Base-by-base conservation (phyloP, 2,113 vertebrate genomes). In the Cinclus cinclus region DNA sequence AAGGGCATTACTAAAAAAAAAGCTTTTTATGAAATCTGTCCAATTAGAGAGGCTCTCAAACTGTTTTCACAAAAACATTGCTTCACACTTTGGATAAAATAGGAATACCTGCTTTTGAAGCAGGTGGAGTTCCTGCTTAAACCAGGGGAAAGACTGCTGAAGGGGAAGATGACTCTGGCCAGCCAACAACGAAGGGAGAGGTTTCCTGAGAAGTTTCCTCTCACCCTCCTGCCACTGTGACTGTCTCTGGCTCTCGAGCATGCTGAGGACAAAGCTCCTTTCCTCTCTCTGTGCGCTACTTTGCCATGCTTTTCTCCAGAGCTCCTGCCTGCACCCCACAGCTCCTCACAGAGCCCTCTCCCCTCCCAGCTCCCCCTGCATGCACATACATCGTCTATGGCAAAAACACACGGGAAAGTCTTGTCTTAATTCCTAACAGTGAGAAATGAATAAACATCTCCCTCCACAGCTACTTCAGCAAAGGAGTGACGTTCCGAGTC, bases 201-300 rank as follows among this genome's bases (percentile, higher is more conserved):
- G 35, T 37, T 37, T 37, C 35, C 35, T 37, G 35, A 37, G 35
- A 37, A 37, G 1, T 33, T 50, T 17, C 22, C 55, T 47, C 46
- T 41, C 21, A 3, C 6, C 33, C 56, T 37, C 18, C 56, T 6
- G 3, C 39, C 44, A n/a, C 1, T 2, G 1, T 0, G 3, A 15
- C n/a, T 10, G 23, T 7, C 65, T 24, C 46, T 55, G 69, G 14
- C 42, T 42, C 62, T 13, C 3, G 16, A 11, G 55, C 15, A 6
- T 1, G 5, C 53, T n/a, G 64, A 27, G 75, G 47, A 53, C 50
- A 82, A n/a, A 71, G 70, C n/a, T 75, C 52, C 68, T n/a, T 8
- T 28, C 53, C 59, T 6, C 28, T 24, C 17, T 27, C 46, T 16
- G 8, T 33, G 33, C 30, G 73, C 55, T 10, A 7, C 62, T n/a